Base-by-base conservation (phyloP, 2,113 vertebrate species). In the Protobothrops mucrosquamatus region DNA sequence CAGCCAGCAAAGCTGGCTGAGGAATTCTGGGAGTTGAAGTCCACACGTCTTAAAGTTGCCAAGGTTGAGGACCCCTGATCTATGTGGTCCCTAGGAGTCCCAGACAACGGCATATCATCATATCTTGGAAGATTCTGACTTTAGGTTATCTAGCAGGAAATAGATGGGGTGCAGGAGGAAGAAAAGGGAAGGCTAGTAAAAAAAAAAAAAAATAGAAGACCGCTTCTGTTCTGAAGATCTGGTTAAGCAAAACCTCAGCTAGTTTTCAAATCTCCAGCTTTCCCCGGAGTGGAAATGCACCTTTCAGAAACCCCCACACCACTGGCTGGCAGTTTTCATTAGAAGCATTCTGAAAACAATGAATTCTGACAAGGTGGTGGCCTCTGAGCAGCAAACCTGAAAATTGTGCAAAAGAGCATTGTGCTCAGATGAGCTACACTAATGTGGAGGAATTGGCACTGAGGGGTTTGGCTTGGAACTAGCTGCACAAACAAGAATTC, bases 401-500 rank as follows among this genome's bases (percentile, higher is more conserved):
- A 96, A 96, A 94, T 96, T 91, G 94, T 96, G 93, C 95, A 94
- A 94, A 93, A 93, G n/a, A 89, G 34, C 93, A 87, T 89, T 94
- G 43, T 81, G 88, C 52, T 89, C 86, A 93, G 94, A 94, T 92
- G 89, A 95, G 95, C 52, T n/a, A 34, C 92, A 92, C 87, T 94
- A 95, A 95, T 91, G 59, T 94, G 89, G 93, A 95, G 88, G 93
- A 90, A 91, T 52, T 89, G 52, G 93, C 92, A 89, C 85, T 86
- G 48, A 93, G 93, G 96, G 95, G 94, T 92, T 85, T 90, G 94
- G 93, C 96, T 96, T 94, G 93, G 94, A 93, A 93, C 94, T 96
- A 94, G 95, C 94, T 96, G 95, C 92, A 94, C 96, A 96, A 97
- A 96, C 96, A 96, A 94, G 94, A 96, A 95, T 93, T 88, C 86